Evolutionary conservation across 2,888 invertebrate species (phyloP), one percentile per base, ranked within the genome.

Genomic region (Blastobasis adustella): DNA sequence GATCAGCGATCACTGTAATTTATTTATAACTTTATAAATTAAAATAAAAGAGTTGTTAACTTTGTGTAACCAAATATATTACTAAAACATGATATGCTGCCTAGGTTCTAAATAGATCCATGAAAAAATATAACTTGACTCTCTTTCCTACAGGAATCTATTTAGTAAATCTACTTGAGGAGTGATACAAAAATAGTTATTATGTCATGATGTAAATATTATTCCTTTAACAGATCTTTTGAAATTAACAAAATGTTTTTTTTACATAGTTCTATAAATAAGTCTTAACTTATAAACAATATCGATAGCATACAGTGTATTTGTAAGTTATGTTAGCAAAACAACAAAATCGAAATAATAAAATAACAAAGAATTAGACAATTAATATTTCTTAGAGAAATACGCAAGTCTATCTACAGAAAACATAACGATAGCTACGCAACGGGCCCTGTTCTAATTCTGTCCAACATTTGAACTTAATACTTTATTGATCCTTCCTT

Each of bases 71-170:
- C 66, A 74, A 69, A 77, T 81, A 75, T 82, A 80, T 79, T 73
- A 77, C 79, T 82, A 84, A 84, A 84, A 83, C 82, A 76, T 84
- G 86, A 86, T 86, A 86, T 86, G 84, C 79, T 65, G 69, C 65
- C 62, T 70, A 69, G 77, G 71, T 71, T 66, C 62, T 66, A 67
- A 66, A 49, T 67, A 68, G 66, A 67, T 55, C 65, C 59, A 63
- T 73, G 73, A 75, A 80, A 79, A 82, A 76, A 81, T 76, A 82
- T 75, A 73, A 69, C 61, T 64, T 65, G 61, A 60, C 61, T 42
- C 58, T 71, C 56, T 67, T 63, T 60, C 57, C 42, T 63, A 61
- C 59, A 41, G n/a, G 43, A 47, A 46, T 42, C 49, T 54, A 10
- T 58, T 48, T 50, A 47, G 36, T 49, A 8, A 10, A 47, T 6